These are phyloP conservation scores for Acanthococcus lagerstroemiae DNA, from an alignment of 2,888 invertebrate species.

Conservation along the genomic window DNA sequence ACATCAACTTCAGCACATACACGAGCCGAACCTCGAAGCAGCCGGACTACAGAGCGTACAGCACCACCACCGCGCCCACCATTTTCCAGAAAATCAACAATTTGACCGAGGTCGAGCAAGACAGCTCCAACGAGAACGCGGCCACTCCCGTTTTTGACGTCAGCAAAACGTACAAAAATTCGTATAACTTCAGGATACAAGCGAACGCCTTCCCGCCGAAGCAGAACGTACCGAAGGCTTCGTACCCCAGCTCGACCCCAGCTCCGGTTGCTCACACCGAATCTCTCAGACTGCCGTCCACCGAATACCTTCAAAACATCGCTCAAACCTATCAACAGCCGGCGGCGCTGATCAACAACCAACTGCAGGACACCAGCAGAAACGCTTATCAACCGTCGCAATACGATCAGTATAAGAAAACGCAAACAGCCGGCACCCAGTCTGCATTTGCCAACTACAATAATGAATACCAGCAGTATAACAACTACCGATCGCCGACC, in stretches of 20 bases:
- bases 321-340: constrained; percentile 23
- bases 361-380: constrained; percentile 10
- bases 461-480: constrained; percentile 31
- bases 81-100: constrained; percentile 20
- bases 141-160: not conserved
- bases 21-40: not conserved
- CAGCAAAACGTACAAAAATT: constrained; percentile 12
- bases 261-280: constrained; percentile 12
- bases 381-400: constrained; percentile 34
- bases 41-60: constrained; percentile 1
- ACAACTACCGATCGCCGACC: constrained; percentile 33
- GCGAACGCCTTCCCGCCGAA: not conserved
- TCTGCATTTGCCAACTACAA: constrained; percentile 37
- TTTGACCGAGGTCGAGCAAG: constrained; percentile 15
- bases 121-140: constrained; percentile 3
- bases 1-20: constrained; percentile 19
- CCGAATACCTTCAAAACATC: constrained; percentile 25
- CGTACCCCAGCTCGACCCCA: not conserved
- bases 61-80: constrained; percentile 2
- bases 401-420: constrained; percentile 35
- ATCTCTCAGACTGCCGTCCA: constrained; percentile 6
- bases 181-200: not conserved
- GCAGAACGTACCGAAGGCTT: not conserved
- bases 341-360: constrained; percentile 11
- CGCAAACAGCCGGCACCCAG: constrained; percentile 39